Evolutionary conservation across 2,888 invertebrate species (phyloP).

Genomic region (Pterostichus madidus): DNA sequence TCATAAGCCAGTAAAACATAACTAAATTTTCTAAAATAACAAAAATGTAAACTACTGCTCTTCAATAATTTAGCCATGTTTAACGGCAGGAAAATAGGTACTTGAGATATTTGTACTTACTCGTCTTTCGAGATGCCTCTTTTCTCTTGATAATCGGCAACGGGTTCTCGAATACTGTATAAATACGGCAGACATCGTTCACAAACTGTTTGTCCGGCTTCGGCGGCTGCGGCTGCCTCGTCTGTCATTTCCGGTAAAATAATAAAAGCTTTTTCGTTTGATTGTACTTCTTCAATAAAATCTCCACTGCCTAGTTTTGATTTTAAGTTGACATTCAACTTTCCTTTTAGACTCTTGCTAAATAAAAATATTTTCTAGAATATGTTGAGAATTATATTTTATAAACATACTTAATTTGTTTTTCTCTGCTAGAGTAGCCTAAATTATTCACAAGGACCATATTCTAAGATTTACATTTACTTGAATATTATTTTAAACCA

Average conservation of each 20-base stretch:
- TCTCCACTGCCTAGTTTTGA: conserved; percentile 10
- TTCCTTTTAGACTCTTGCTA: neutral
- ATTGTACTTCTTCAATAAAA: neutral
- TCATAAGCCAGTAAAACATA: neutral
- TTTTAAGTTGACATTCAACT: no score
- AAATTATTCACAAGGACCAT: neutral
- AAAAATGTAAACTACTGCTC: neutral
- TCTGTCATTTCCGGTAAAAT: neutral
- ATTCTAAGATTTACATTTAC: neutral
- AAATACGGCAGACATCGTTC: conserved; percentile 68
- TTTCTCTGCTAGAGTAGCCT: neutral
- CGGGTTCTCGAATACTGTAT: conserved; percentile 72
- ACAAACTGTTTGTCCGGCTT: neutral
- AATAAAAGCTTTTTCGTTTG: neutral
- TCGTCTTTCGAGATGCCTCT: conserved; percentile 73
- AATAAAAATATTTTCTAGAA: conserved; percentile 1
- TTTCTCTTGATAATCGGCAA: conserved; percentile 74
- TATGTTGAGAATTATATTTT: neutral
- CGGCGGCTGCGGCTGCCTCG: neutral
- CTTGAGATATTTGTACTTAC: conserved; percentile 70
- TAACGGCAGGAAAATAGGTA: neutral
- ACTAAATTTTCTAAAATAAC: conserved; percentile 26
- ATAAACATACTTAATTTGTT: conserved; percentile 12
- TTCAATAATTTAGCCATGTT: neutral
- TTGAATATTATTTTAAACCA: conserved; percentile 31